These are phyloP conservation scores for Pocillopora grandis DNA, from an alignment of 92 coral and sea anemone species.

Conservation along the genomic window DNA sequence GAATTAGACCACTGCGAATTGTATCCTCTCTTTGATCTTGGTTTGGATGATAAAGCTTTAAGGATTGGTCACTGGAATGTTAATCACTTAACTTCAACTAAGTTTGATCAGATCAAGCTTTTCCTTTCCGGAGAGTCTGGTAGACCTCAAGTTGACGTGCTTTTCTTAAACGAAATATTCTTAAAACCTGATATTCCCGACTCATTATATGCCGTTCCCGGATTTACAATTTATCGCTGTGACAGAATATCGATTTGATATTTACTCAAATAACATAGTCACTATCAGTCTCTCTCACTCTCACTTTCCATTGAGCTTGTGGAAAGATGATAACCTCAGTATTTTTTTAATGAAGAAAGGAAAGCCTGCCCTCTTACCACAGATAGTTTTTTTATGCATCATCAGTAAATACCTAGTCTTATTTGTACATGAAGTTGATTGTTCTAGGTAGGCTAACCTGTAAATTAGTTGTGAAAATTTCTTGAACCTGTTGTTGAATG, in stretches of 20 bases:
- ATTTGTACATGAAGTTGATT: too few species aligned
- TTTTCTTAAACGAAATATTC: constrained; percentile 51
- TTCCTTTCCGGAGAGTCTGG: constrained; percentile 48
- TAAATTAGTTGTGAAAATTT: too few species aligned
- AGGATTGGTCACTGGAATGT: constrained; percentile 65
- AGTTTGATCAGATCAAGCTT: constrained; percentile 66
- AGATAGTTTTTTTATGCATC: too few species aligned
- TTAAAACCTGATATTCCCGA: constrained; percentile 42
- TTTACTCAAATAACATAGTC: too few species aligned
- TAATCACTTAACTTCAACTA: constrained; percentile 54
- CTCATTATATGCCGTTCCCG: constrained; percentile 50
- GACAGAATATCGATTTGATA: constrained; percentile 38
- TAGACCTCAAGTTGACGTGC: constrained; percentile 51
- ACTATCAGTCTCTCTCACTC: too few species aligned
- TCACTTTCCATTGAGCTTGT: too few species aligned
- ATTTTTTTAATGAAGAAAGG: too few species aligned
- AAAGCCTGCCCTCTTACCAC: too few species aligned
- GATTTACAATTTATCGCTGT: constrained; percentile 47
- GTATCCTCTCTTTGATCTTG: constrained; percentile 55
- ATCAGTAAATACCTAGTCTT: too few species aligned
- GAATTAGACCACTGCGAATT: constrained; percentile 36
- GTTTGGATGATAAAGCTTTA: constrained; percentile 60
- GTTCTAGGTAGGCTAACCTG: too few species aligned
- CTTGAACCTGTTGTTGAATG: too few species aligned
- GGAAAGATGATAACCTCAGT: too few species aligned